Conservation (phyloP, 2,797 vertebrate species). For the Rhynchonycteris naso region DNA sequence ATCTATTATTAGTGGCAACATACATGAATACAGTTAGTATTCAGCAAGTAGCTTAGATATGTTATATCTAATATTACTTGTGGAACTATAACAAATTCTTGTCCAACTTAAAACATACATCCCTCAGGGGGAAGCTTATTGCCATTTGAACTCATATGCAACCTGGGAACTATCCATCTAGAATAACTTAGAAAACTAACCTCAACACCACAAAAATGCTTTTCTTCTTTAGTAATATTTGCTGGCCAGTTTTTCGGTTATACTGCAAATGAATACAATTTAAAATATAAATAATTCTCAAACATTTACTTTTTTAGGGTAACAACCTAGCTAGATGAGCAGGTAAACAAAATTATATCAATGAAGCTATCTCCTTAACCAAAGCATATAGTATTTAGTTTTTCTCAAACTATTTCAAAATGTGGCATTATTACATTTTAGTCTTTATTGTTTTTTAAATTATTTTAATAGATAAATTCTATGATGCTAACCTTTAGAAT, state of each 20-base stretch:
- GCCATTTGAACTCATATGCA: not conserved
- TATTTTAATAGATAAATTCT: not conserved
- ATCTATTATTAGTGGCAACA: not conserved
- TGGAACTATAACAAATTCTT: not conserved
- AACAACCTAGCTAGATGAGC: not conserved
- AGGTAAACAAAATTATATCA: not conserved
- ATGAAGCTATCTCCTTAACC: slow-evolving; percentile 2
- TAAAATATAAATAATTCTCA: not conserved
- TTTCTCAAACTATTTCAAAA: slow-evolving; percentile 6
- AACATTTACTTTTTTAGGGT: not conserved
- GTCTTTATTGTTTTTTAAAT: not conserved
- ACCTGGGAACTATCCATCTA: not conserved
- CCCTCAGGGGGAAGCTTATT: not conserved
- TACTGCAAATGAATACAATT: not conserved
- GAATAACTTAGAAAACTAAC: not conserved
- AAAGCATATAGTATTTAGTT: not conserved
- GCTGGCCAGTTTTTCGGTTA: not conserved
- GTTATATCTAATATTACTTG: not conserved
- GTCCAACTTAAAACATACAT: not conserved
- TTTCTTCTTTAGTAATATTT: slow-evolving; percentile 1
- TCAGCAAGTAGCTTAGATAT: not conserved
- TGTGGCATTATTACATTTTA: not conserved
- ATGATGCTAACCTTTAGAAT: not conserved
- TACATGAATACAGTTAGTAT: not conserved
- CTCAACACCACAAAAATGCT: not conserved